Evolutionary conservation across 1,140 invertebrate genomes (phyloP), one percentile per base, ranked within the genome.

Genomic region (Orius insidiosus): DNA sequence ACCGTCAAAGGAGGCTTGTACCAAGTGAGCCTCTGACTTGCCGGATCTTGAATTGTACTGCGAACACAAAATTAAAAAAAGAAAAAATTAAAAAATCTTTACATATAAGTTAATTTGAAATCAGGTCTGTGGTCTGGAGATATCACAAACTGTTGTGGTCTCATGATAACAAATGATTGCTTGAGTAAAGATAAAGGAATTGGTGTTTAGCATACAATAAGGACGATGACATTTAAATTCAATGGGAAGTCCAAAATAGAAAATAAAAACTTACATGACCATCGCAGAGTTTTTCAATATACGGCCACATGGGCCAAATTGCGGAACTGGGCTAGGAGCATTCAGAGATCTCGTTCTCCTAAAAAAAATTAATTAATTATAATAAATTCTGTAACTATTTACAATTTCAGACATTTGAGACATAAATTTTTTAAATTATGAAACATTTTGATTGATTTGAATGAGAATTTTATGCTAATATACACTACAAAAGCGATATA

Each of bases 21-120:
- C 93, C 93, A 97, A 9, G 85, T 94, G 53, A 96, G 66, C 54
- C 89, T 74, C 67, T 96, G 92, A 54, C 86, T 90, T 49, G 88
- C 88, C 18, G 92, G 92, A 67, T 97, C 92, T 64, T 95, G 90
- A 57, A 95, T 94, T 59, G 89, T 92, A 80, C 88, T 94, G 68
- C 35, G 50, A 45, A 48, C 13, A 19, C 18, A 46, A 40, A 30
- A 19, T 13, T 10, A 11, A 35, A 2, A n/a, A 14, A 18, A 5
- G 10, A 41, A 41, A 4, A 3, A 4, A 13, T 15, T 13, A 5
- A 18, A 45, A 45, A 45, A 36, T 11, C 35, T 11, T 36, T 36
- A 36, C 14, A 36, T 15, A 36, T 36, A 36, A 15, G n/a, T 36
- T 36, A 15, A 15, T 9, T n/a, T 36, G 3, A 36, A 36, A n/a